These are phyloP conservation scores for Mirounga angustirostris DNA, from an alignment of 2,113 vertebrate species.

Conservation along the genomic window DNA sequence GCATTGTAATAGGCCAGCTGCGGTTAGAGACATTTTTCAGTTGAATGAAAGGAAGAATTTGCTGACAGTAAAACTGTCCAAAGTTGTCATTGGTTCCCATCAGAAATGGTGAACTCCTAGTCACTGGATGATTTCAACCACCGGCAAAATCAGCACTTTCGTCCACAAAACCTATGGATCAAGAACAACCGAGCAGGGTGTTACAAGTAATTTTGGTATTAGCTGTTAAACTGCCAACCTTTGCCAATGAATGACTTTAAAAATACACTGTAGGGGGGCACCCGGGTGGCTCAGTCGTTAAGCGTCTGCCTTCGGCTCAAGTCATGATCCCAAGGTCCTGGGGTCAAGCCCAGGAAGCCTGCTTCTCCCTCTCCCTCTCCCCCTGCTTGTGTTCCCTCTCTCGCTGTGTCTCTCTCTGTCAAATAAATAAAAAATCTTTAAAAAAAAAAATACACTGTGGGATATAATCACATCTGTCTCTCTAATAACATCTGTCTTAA, in stretches of 20 bases:
- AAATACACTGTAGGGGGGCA: not conserved
- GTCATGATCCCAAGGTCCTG: too few relatives aligned
- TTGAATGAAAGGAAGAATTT: conserved; percentile 64
- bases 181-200: not conserved
- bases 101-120: not conserved
- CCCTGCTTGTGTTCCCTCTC: too few relatives aligned
- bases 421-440: too few relatives aligned
- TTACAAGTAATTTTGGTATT: not conserved
- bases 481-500: not conserved
- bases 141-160: conserved; percentile 27
- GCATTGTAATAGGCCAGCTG: not conserved
- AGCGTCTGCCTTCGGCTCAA: too few relatives aligned
- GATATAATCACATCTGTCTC: not conserved
- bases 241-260: not conserved
- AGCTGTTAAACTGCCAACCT: not conserved
- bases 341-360: too few relatives aligned
- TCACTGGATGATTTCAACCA: not conserved
- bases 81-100: not conserved
- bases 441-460: not conserved
- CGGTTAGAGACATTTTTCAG: not conserved
- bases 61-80: conserved; percentile 39
- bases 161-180: not conserved
- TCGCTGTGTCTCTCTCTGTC: too few relatives aligned
- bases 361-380: too few relatives aligned
- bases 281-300: too few relatives aligned